Evolutionary conservation across 2,797 vertebrate species (phyloP), one percentile per base, ranked within the genome.

Genomic region (Telmatherina bonti): DNA sequence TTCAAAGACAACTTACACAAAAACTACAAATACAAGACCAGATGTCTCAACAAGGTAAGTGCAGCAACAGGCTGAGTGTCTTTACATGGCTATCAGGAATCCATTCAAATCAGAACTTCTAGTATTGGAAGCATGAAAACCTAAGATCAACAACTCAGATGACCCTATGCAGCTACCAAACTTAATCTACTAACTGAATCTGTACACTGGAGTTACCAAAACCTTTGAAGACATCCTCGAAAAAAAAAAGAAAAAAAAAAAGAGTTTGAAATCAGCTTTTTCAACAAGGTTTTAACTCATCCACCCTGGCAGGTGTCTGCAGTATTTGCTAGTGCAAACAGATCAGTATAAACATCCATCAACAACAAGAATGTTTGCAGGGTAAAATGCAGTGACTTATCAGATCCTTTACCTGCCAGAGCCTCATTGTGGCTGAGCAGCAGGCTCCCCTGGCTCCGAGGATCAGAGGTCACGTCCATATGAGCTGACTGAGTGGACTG

Each of bases 341-440:
- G 35, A 45, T 54, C 7, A 35, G 11, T 9, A 62, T 41, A 54
- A 15, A 26, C 4, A 51, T 22, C 15, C 9, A 18, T 70, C 10
- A 33, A 52, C 56, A 59, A n/a, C 7, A 45, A 1, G 3, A 52
- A 52, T 7, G 59, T 27, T 51, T 15, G 27, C n/a, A 30, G 2
- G 2, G 2, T 24, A 1, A 27, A 27, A 12, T 18, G 51, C 1
- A 3, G 9, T 63, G 57, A 66, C 29, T 31, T 79, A 3, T 22
- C 22, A 15, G 7, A 45, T 67, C 30, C 29, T 16, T 35, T 96
- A 99, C 97, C 98, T 96, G 97, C 96, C 51, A 99, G 88, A 75
- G 94, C 93, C 76, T 97, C 96, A 0, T 94, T 93, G 76, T 97
- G 95, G 91, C 95, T 96, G 78, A 98, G 94, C 62, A 98, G 92